Evolutionary conservation across 1,140 invertebrate species (phyloP).

Genomic region (Sarcophaga peregrina): DNA sequence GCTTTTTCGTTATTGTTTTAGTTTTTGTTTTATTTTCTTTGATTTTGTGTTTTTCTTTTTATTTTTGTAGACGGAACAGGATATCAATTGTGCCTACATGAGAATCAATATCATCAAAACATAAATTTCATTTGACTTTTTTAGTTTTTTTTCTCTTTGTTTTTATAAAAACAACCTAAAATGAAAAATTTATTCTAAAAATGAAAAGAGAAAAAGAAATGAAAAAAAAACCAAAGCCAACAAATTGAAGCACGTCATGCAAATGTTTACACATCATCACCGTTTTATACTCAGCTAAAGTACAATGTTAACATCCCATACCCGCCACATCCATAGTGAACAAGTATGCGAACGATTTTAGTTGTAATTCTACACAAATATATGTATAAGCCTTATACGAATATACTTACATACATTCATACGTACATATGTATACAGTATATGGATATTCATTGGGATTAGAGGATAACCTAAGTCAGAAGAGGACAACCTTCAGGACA

Average conservation of each 20-base stretch:
- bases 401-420: not conserved
- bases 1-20: not conserved
- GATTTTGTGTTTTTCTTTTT: not conserved
- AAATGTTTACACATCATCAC: conserved; percentile 42
- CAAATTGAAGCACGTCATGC: conserved; percentile 40
- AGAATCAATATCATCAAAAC: conserved; percentile 19
- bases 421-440: not conserved
- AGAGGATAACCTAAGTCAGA: too few species aligned
- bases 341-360: too few species aligned
- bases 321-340: not conserved
- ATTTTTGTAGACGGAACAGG: conserved; percentile 23
- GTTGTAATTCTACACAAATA: too few species aligned
- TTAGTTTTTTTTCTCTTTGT: not conserved
- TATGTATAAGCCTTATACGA: too few species aligned
- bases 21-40: not conserved
- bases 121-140: not conserved
- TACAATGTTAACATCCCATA: conserved; percentile 30
- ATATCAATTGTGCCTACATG: conserved; percentile 33
- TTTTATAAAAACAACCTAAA: conserved; percentile 18
- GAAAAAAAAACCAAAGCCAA: not conserved
- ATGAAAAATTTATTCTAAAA: conserved; percentile 14
- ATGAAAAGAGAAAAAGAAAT: not conserved
- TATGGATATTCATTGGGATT: too few species aligned
- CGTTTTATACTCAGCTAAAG: conserved; percentile 25
- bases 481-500: too few species aligned